phyloP scores from a whole-genome alignment of 2,888 invertebrate species.

The Lordiphosa fenestrarum region DNA sequence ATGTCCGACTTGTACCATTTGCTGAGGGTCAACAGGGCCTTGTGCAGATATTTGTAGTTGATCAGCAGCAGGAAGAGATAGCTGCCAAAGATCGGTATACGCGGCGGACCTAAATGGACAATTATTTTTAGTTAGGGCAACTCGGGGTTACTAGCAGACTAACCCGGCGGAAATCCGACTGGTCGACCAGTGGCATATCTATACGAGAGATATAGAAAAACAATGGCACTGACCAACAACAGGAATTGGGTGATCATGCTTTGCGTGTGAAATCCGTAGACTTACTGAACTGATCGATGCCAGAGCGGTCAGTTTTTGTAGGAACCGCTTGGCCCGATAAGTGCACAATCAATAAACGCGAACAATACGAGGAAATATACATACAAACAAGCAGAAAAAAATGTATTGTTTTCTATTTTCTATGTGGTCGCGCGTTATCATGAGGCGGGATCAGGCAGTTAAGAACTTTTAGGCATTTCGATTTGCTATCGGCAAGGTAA shows the following conservation, averaged over 20 bases:
- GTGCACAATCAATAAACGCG: slow-evolving; percentile 17
- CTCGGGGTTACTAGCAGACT: slow-evolving; percentile 10
- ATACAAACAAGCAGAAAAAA: slow-evolving; percentile 6
- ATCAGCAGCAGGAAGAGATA: slow-evolving; percentile 83
- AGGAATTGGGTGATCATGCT: slow-evolving; percentile 76
- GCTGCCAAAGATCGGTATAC: slow-evolving; percentile 84
- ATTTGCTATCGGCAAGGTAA: slow-evolving; percentile 23
- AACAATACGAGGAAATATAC: slow-evolving; percentile 26
- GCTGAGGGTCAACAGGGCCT: slow-evolving; percentile 81
- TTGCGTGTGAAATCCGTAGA: slow-evolving; percentile 33
- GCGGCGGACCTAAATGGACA: slow-evolving; percentile 82
- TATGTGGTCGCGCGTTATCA: not conserved
- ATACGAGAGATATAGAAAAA: slow-evolving; percentile 78
- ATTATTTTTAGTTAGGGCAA: slow-evolving; percentile 4
- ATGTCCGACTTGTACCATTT: slow-evolving; percentile 83
- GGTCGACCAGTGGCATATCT: slow-evolving; percentile 80
- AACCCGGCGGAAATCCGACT: slow-evolving; percentile 84
- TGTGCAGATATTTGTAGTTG: slow-evolving; percentile 82
- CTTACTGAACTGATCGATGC: slow-evolving; percentile 4
- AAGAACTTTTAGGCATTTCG: slow-evolving; percentile 7
- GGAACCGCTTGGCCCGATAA: slow-evolving; percentile 15
- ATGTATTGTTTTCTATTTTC: slow-evolving; percentile 1
- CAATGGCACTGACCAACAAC: slow-evolving; percentile 68
- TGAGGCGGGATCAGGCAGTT: not conserved
- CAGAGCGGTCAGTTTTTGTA: slow-evolving; percentile 26